phyloP scores from a whole-genome alignment of 2,113 vertebrate species.

The Dicentrarchus labrax region DNA sequence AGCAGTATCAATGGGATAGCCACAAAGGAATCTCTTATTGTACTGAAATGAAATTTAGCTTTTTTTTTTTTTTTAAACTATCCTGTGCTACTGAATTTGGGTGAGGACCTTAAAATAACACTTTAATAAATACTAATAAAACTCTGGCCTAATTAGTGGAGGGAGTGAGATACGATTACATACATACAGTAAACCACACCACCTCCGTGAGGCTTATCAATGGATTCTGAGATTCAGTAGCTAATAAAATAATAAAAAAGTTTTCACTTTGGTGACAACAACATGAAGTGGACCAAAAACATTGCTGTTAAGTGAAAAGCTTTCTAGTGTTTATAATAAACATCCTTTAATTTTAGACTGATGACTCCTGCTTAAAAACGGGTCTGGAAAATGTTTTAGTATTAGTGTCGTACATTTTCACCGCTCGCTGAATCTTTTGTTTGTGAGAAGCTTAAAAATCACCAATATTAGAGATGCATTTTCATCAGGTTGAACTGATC shows the following conservation, averaged over 20 bases:
- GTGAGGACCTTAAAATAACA: not conserved
- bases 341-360: not conserved
- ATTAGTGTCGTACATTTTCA: not conserved
- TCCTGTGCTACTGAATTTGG: constrained; percentile 17
- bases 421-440: not conserved
- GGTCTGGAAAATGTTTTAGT: not conserved
- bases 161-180: not conserved
- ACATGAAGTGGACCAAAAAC: constrained; percentile 9
- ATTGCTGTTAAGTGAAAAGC: constrained; percentile 9
- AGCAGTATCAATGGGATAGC: constrained; percentile 1
- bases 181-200: constrained; percentile 22
- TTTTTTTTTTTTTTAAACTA: constrained; percentile 1
- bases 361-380: not conserved
- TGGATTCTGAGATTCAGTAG: constrained; percentile 13
- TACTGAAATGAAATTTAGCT: not conserved
- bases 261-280: constrained; percentile 7
- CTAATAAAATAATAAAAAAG: not conserved
- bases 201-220: not conserved
- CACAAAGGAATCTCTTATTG: constrained; percentile 27
- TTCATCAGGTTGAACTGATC: not conserved
- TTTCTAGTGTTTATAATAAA: constrained; percentile 1
- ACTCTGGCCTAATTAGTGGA: constrained; percentile 7
- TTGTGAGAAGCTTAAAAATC: not conserved
- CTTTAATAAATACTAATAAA: not conserved
- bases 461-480: not conserved